Evolutionary conservation across 2,113 vertebrate species (phyloP).

Genomic region (Myodes glareolus): DNA sequence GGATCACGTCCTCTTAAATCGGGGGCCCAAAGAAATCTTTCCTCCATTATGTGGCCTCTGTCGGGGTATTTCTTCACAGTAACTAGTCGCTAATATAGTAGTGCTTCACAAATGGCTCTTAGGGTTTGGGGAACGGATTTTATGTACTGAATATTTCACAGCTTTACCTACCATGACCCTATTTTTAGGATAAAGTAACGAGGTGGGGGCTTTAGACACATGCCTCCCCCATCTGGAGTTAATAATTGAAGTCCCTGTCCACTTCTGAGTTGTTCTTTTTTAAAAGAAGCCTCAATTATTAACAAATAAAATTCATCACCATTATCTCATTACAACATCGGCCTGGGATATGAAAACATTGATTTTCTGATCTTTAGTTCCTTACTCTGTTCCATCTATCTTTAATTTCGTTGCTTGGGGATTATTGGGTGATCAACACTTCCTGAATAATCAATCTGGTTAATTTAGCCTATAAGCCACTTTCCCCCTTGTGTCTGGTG

Average conservation of each 20-base stretch:
- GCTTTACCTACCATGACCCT: neutral
- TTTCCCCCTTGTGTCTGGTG: constrained; percentile 62
- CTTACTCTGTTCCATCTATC: constrained; percentile 33
- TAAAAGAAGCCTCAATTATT: constrained; percentile 53
- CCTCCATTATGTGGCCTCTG: neutral
- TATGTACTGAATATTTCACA: neutral
- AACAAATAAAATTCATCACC: constrained; percentile 65
- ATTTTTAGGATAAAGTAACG: constrained; percentile 26
- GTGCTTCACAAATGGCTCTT: constrained; percentile 22
- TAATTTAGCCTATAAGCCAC: constrained; percentile 76
- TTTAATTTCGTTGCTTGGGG: constrained; percentile 65
- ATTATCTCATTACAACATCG: constrained; percentile 69
- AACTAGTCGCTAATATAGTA: neutral
- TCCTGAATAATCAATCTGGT: constrained; percentile 80
- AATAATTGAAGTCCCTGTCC: neutral
- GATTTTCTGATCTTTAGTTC: constrained; percentile 65
- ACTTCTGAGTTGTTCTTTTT: constrained; percentile 61
- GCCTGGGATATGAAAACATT: constrained; percentile 67
- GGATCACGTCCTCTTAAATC: neutral
- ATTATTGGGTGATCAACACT: constrained; percentile 58
- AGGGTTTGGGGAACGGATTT: neutral
- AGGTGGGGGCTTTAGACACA: fast-evolving
- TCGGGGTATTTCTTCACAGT: neutral
- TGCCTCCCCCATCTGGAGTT: neutral
- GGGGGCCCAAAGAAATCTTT: neutral